Evolutionary conservation across 2,113 vertebrate species (phyloP).

Genomic region (Oplegnathus fasciatus): DNA sequence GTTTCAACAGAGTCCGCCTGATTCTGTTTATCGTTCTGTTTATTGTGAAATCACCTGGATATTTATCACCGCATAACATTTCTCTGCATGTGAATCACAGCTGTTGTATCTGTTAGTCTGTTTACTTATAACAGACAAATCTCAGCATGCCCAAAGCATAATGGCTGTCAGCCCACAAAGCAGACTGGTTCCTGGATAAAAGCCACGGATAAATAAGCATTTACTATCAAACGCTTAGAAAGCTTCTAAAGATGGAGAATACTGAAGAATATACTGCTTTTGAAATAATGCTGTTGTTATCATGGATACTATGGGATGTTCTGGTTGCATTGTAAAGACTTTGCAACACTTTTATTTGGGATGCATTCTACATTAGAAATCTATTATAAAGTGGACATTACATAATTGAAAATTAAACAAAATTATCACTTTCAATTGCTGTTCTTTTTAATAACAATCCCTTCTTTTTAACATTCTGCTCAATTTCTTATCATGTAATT

Average conservation of each 20-base stretch:
- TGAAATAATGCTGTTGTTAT: background rate
- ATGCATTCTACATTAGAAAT: background rate
- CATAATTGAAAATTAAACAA: background rate
- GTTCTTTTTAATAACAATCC: background rate
- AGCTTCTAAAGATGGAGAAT: background rate
- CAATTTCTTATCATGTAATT: too few species aligned
- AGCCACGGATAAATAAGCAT: background rate
- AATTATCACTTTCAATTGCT: background rate
- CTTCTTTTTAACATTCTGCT: background rate
- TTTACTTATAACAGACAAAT: background rate
- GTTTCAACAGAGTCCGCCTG: background rate
- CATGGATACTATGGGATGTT: background rate
- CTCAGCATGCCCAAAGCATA: background rate
- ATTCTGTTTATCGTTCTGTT: background rate
- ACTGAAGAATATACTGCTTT: background rate
- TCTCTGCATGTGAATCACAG: background rate
- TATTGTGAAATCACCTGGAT: background rate
- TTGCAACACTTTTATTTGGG: background rate
- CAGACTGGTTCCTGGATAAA: background rate
- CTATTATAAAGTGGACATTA: background rate
- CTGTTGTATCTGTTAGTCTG: background rate
- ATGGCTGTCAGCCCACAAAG: background rate
- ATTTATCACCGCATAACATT: background rate
- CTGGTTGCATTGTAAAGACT: background rate
- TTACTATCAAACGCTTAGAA: background rate